Evolutionary conservation across 1,140 invertebrate genomes (phyloP).

Genomic region (Orchestia grillus): DNA sequence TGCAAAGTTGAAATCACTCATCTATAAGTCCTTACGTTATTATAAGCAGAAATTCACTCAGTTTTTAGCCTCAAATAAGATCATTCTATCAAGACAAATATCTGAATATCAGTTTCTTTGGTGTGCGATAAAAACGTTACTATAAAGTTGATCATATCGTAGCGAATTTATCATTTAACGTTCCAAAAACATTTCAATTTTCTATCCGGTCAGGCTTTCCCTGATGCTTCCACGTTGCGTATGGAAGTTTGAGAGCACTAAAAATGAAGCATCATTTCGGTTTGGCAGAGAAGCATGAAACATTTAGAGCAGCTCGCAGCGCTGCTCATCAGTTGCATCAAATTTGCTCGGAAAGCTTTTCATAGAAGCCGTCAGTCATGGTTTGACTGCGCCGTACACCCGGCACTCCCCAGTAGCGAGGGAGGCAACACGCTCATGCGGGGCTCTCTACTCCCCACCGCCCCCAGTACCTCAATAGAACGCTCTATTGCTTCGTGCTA

Average conservation of each 20-base stretch:
- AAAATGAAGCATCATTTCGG: neutral
- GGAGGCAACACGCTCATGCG: neutral
- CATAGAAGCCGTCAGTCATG: neutral
- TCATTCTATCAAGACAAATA: neutral
- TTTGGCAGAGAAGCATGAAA: neutral
- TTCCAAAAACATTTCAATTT: neutral
- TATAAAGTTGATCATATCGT: too few relatives aligned
- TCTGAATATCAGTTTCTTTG: neutral
- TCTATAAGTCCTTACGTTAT: neutral
- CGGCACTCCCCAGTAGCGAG: neutral
- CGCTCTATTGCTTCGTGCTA: too few relatives aligned
- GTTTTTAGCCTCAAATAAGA: too few relatives aligned
- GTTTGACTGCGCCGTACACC: neutral
- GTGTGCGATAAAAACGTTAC: neutral
- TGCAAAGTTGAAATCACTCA: neutral
- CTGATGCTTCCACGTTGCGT: neutral
- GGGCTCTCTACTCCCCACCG: too few relatives aligned
- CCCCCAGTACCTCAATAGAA: too few relatives aligned
- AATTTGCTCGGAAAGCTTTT: slow-evolving; percentile 8
- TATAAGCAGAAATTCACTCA: neutral
- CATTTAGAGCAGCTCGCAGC: neutral
- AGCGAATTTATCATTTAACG: too few relatives aligned
- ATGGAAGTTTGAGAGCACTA: neutral
- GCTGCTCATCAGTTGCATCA: slow-evolving; percentile 6
- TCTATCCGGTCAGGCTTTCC: neutral